Base-by-base conservation (phyloP, 2,888 invertebrate genomes). In the Napeogenes inachia region DNA sequence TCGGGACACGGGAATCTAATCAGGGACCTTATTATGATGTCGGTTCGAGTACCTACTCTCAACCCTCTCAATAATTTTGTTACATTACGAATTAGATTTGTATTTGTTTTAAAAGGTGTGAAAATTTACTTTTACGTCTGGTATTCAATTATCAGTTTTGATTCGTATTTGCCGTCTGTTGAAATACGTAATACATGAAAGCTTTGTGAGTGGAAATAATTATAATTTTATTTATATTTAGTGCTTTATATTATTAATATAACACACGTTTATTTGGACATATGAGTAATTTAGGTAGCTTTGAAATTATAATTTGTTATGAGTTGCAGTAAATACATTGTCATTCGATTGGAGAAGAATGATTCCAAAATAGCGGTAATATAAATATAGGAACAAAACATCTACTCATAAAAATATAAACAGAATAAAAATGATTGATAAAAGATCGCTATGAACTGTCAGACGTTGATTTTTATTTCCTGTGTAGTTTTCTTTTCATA, bases 1-100 rank as follows among this genome's bases (percentile, higher is more conserved):
- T 59, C 63, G 61, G 61, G 66, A 66, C 64, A 65, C 64, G 47
- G 66, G 63, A 65, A 69, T 66, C 67, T 71, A 71, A 71, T 71
- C 68, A 69, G 64, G 60, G 61, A 67, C 67, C 68, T 69, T 71
- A 69, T 71, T 71, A 69, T 62, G 56, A 62, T 55, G 64, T 62
- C 64, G 62, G 46, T 60, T 58, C 60, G 50, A 58, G 56, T 60
- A 54, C 61, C 63, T 60, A 60, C 63, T 32, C 57, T 45, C 46
- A 38, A 53, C 35, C 56, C 60, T 54, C 45, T 30, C 56, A 59
- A n/a, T 47, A 45, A 50, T 56, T 53, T 56, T 32, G 32, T 54
- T 54, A 32, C 46, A 45, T 47, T 57, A 46, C 53, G 38, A 13
- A 45, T 42, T 12, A 30, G 13, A 10, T 54, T 46, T 30, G 50